Percentiles rank a stretch among this genome's conserved stretches.
phyloP scores from a whole-genome alignment of 1,140 invertebrate genomes.

The Orius insidiosus region DNA sequence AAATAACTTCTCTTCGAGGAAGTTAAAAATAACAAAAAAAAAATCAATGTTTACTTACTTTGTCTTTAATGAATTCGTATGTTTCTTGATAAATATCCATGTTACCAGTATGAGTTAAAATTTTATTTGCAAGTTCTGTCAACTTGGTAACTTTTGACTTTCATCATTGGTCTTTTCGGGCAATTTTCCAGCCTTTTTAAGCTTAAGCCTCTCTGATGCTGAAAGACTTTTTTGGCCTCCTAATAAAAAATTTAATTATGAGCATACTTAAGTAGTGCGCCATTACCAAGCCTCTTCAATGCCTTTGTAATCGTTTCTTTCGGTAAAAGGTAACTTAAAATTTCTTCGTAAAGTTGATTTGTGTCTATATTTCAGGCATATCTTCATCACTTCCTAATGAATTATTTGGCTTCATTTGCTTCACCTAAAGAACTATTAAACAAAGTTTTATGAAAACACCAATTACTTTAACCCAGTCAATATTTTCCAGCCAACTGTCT shows the following conservation, averaged over 20 bases:
- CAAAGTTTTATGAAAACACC: too few species aligned
- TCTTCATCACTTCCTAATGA: conserved; percentile 30
- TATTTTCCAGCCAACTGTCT: conserved; percentile 93
- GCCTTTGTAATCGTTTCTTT: conserved; percentile 73
- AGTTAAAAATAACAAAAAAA: too few species aligned
- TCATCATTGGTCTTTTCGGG: conserved; percentile 31
- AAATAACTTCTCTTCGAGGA: too few species aligned
- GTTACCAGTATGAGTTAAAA: conserved; percentile 67
- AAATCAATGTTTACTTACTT: conserved; percentile 27
- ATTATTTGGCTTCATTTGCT: background rate
- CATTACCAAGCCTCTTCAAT: conserved; percentile 61
- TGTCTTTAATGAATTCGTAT: conserved; percentile 57
- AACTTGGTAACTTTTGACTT: conserved; percentile 29
- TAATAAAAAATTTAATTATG: conserved; percentile 7
- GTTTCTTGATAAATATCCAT: conserved; percentile 93
- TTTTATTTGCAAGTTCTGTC: conserved; percentile 74
- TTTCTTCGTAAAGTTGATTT: conserved; percentile 45
- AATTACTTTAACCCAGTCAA: conserved; percentile 61
- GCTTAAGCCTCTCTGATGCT: conserved; percentile 14
- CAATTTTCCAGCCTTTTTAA: conserved; percentile 21
- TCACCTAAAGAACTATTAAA: too few species aligned
- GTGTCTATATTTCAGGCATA: conserved; percentile 27
- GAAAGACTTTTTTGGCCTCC: conserved; percentile 14
- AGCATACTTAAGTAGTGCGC: too few species aligned
- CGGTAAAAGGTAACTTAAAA: conserved; percentile 62